Evolutionary conservation across 1,140 invertebrate species (phyloP).

Genomic region (Orchestia grillus): DNA sequence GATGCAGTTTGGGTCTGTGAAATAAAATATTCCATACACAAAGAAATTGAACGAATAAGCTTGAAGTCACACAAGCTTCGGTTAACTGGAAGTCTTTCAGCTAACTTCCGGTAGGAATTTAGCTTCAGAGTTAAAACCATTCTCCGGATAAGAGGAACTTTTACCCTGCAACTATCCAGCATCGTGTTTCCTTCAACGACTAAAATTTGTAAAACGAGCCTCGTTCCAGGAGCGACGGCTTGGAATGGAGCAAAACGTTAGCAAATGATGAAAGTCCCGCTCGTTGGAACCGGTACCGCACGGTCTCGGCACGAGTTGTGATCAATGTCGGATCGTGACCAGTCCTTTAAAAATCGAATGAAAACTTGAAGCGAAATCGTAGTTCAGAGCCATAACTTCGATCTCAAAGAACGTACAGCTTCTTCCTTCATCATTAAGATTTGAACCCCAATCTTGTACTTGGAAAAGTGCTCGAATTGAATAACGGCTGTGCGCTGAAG

Average conservation of each 20-base stretch:
- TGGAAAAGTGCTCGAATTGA: constrained; percentile 45
- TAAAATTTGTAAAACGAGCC: neutral
- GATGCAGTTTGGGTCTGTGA: neutral
- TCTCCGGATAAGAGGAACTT: neutral
- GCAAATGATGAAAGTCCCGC: neutral
- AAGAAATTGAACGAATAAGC: neutral
- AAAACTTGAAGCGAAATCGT: constrained; percentile 50
- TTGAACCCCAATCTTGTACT: constrained; percentile 42
- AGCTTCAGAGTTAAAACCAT: neutral
- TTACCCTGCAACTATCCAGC: neutral
- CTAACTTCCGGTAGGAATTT: neutral
- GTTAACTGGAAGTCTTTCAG: too few species aligned
- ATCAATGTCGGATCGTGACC: constrained; percentile 55
- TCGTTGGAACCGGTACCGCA: constrained; percentile 13
- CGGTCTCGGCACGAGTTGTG: neutral
- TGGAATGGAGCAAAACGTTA: neutral
- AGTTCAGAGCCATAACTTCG: constrained; percentile 34
- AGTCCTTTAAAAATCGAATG: constrained; percentile 27
- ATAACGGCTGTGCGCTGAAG: constrained; percentile 3
- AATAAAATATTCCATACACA: neutral
- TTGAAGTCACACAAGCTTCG: neutral
- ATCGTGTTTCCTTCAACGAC: neutral
- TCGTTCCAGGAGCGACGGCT: neutral
- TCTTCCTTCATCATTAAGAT: constrained; percentile 54
- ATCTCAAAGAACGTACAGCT: constrained; percentile 50